Percentiles rank a stretch among this genome's conserved stretches.
Evolutionary conservation across 2,888 invertebrate species (phyloP).

Genomic region (Cryptocephalus primarius): DNA sequence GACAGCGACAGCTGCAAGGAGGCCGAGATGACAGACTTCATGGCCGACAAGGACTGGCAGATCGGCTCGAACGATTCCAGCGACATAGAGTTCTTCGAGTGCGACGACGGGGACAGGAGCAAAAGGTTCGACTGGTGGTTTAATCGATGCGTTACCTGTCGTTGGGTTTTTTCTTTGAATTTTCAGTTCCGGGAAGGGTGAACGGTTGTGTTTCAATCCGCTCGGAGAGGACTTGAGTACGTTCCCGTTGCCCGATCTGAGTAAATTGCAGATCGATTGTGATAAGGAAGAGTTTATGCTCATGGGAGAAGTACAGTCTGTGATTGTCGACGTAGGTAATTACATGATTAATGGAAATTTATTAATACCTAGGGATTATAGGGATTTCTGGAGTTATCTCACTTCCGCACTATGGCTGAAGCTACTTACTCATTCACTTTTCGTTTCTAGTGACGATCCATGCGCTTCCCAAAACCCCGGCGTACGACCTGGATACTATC

Average conservation of each 20-base stretch:
- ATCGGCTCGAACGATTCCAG: neutral
- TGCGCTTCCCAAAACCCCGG: slow-evolving; percentile 58
- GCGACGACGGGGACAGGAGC: no score
- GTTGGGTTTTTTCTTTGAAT: no score
- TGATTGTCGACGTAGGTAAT: slow-evolving; percentile 61
- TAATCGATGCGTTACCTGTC: no score
- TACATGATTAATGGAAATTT: no score
- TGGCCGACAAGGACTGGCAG: slow-evolving; percentile 20
- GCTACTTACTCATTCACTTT: neutral
- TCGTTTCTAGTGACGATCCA: slow-evolving; percentile 60
- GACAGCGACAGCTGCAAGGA: slow-evolving; percentile 2
- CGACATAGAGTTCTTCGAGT: no score
- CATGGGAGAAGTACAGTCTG: slow-evolving; percentile 59
- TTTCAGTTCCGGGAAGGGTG: no score
- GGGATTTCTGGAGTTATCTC: no score
- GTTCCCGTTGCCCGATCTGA: slow-evolving; percentile 49
- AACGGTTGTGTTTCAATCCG: no score
- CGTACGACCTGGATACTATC: slow-evolving; percentile 77
- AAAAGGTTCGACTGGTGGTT: no score
- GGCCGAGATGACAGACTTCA: slow-evolving; percentile 20
- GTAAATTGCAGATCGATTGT: slow-evolving; percentile 57
- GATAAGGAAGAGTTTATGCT: slow-evolving; percentile 62
- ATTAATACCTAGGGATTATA: no score
- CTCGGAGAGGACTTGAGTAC: no score
- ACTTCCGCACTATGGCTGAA: no score